Conservation (phyloP, 1,140 invertebrate species). For the Anoplolepis gracilipes region DNA sequence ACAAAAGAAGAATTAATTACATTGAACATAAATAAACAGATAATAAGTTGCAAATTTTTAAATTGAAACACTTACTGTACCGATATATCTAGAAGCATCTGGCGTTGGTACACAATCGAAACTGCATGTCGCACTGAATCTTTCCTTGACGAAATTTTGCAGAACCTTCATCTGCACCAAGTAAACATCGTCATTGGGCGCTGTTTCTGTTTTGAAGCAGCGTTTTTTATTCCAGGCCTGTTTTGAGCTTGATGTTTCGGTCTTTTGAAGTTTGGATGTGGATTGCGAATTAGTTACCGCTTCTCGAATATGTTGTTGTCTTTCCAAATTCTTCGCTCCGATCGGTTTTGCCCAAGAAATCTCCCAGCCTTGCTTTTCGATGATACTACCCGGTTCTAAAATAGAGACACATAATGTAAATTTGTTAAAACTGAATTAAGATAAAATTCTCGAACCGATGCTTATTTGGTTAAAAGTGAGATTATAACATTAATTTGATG, state of each 20-base stretch:
- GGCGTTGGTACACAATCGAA: slow-evolving; percentile 56
- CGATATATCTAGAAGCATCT: background rate
- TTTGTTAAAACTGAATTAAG: background rate
- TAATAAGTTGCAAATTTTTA: background rate
- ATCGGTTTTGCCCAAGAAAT: slow-evolving; percentile 84
- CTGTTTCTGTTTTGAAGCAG: background rate
- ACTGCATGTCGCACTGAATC: slow-evolving; percentile 72
- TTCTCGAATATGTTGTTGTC: slow-evolving; percentile 80
- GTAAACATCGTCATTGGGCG: slow-evolving; percentile 11
- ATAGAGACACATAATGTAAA: background rate
- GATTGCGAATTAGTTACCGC: slow-evolving; percentile 65
- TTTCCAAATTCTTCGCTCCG: slow-evolving; percentile 78
- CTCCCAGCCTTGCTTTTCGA: slow-evolving; percentile 80
- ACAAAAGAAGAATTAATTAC: background rate
- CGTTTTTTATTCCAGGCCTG: slow-evolving; percentile 17
- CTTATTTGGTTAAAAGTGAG: background rate
- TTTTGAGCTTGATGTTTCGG: slow-evolving; percentile 48
- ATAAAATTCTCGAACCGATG: background rate
- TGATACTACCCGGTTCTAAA: slow-evolving; percentile 75
- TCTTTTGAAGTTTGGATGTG: background rate
- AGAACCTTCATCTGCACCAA: slow-evolving; percentile 62
- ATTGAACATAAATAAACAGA: background rate
- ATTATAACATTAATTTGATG: slow-evolving; percentile 32
- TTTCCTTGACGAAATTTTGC: slow-evolving; percentile 72
- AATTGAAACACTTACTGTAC: slow-evolving; percentile 43